Evolutionary conservation across 2,888 invertebrate species (phyloP).

Genomic region (Campoletis raptor): DNA sequence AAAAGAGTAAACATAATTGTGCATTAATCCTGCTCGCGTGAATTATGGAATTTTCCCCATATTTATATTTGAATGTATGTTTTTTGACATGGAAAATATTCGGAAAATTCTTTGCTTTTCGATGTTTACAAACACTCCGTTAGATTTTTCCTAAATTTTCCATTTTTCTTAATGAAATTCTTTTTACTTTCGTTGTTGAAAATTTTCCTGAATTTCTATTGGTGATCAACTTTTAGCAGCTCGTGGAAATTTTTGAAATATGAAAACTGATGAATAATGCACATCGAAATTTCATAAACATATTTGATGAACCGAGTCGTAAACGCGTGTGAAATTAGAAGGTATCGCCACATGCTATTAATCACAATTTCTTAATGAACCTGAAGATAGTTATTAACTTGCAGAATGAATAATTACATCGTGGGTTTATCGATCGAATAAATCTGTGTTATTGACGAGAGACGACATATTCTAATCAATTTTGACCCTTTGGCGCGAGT

Average conservation of each 20-base stretch:
- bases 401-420: not conserved
- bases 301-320: not conserved
- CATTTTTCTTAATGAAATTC: not conserved
- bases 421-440: constrained; percentile 3
- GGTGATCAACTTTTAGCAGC: not conserved
- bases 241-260: not conserved
- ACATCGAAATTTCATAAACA: not conserved
- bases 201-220: not conserved
- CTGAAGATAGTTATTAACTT: constrained; percentile 8
- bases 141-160: no score
- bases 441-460: constrained; percentile 15
- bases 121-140: not conserved
- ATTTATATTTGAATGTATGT: not conserved
- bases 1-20: not conserved
- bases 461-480: constrained; percentile 21
- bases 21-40: not conserved
- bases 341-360: not conserved
- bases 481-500: not conserved
- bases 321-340: not conserved
- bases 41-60: no score
- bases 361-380: not conserved
- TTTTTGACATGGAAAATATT: not conserved
- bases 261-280: not conserved
- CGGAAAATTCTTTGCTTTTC: not conserved
- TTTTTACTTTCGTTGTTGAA: not conserved